Percentiles rank a stretch among this genome's conserved stretches.
phyloP scores from a whole-genome alignment of 2,888 invertebrate genomes.

The Plagodis dolabraria region DNA sequence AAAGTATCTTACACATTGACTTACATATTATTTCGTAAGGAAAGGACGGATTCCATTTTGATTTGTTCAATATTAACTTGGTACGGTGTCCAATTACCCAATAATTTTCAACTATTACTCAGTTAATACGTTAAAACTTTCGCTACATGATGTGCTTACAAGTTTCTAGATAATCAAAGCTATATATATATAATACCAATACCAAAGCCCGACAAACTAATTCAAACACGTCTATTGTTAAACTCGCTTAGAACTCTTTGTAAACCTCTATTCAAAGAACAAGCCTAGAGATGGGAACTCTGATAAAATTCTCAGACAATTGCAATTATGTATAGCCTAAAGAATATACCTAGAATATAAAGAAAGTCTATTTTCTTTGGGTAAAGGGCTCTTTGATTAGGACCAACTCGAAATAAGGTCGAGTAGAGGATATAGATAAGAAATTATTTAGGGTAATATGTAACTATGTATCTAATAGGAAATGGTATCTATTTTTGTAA shows the following conservation, averaged over 20 bases:
- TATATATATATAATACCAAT: no score
- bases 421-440: constrained; percentile 26
- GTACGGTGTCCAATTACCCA: no score
- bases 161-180: no score
- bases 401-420: constrained; percentile 34
- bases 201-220: constrained; percentile 5
- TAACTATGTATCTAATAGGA: constrained; percentile 1
- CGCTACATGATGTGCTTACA: no score
- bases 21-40: no score
- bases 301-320: constrained; percentile 42
- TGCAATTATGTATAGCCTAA: constrained; percentile 30
- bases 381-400: constrained; percentile 37
- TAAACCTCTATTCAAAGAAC: constrained; percentile 36
- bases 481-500: constrained; percentile 16
- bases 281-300: constrained; percentile 31
- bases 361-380: constrained; percentile 14
- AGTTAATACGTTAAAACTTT: no score
- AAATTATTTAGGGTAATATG: constrained; percentile 15
- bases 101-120: no score
- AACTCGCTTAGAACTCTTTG: constrained; percentile 14
- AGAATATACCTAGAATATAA: constrained; percentile 8
- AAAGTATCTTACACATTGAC: no score
- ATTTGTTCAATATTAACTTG: no score
- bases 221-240: constrained; percentile 12
- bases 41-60: no score